These are phyloP conservation scores for Palythoa caribaeorum DNA, from an alignment of 92 coral and sea anemone genomes.

Conservation along the genomic window DNA sequence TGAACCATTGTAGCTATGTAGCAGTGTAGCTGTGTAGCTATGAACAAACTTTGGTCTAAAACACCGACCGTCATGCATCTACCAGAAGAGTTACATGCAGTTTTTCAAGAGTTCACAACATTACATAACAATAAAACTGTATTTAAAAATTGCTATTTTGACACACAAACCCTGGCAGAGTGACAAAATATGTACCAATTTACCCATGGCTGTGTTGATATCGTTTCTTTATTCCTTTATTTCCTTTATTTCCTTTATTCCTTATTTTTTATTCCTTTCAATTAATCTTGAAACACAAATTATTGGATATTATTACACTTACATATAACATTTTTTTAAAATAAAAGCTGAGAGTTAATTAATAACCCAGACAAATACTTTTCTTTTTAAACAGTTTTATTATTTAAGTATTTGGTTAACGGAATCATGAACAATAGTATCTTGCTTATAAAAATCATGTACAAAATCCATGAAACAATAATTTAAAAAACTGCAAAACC, in stretches of 20 bases:
- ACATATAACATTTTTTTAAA: neutral
- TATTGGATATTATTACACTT: constrained; percentile 17
- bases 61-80: no score
- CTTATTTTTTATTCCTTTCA: no score
- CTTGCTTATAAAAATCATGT: neutral
- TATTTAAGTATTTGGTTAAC: neutral
- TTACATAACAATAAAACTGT: constrained; percentile 21
- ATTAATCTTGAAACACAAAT: constrained; percentile 24
- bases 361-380: neutral
- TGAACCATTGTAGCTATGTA: no score
- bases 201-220: constrained; percentile 14
- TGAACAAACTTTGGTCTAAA: no score
- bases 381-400: neutral
- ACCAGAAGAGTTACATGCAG: constrained; percentile 6
- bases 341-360: no score
- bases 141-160: constrained; percentile 19
- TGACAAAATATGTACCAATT: constrained; percentile 7
- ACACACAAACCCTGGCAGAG: constrained; percentile 23
- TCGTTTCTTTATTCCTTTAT: neutral
- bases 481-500: constrained; percentile 8
- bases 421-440: neutral
- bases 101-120: constrained; percentile 21
- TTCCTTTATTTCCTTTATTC: no score
- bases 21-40: no score
- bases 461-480: neutral